A percentile compares a stretch with the other conserved stretches of the same genome.
Evolutionary conservation across 2,888 invertebrate species (phyloP).

Genomic region (Lepidochrysops patricia): DNA sequence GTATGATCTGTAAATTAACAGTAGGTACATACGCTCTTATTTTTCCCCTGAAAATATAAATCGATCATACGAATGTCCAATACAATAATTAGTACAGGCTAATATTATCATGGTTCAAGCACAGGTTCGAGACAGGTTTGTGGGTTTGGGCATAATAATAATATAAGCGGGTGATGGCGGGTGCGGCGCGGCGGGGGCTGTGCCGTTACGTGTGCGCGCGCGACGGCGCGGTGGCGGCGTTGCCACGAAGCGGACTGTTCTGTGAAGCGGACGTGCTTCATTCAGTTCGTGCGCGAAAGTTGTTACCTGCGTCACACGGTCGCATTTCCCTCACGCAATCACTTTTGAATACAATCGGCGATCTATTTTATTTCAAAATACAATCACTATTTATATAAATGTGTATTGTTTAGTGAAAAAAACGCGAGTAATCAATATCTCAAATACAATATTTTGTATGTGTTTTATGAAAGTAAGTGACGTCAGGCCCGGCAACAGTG

Average conservation of each 20-base stretch:
- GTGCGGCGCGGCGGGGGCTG: slow-evolving; percentile 46
- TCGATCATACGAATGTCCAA: neutral
- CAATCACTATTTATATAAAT: slow-evolving; percentile 30
- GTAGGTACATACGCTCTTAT: too few species aligned
- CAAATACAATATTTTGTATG: slow-evolving; percentile 52
- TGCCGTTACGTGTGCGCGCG: slow-evolving; percentile 63
- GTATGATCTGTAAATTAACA: too few species aligned
- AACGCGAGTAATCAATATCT: neutral
- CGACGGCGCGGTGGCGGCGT: slow-evolving; percentile 43
- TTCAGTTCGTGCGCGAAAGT: slow-evolving; percentile 74
- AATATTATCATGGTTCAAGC: slow-evolving; percentile 29
- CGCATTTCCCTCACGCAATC: slow-evolving; percentile 58
- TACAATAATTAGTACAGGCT: slow-evolving; percentile 19
- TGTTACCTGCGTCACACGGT: slow-evolving; percentile 66
- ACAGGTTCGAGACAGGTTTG: slow-evolving; percentile 40
- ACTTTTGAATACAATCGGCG: slow-evolving; percentile 37
- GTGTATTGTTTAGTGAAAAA: slow-evolving; percentile 32
- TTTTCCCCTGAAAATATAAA: too few species aligned
- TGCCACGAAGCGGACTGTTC: slow-evolving; percentile 70
- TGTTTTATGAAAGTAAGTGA: slow-evolving; percentile 67
- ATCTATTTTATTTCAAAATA: slow-evolving; percentile 40
- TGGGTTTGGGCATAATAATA: slow-evolving; percentile 30
- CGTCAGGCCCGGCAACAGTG: slow-evolving; percentile 65
- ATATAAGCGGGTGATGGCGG: slow-evolving; percentile 26
- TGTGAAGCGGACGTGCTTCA: slow-evolving; percentile 73